Evolutionary conservation across 2,888 invertebrate species (phyloP).

Genomic region (Pandemis corylana): DNA sequence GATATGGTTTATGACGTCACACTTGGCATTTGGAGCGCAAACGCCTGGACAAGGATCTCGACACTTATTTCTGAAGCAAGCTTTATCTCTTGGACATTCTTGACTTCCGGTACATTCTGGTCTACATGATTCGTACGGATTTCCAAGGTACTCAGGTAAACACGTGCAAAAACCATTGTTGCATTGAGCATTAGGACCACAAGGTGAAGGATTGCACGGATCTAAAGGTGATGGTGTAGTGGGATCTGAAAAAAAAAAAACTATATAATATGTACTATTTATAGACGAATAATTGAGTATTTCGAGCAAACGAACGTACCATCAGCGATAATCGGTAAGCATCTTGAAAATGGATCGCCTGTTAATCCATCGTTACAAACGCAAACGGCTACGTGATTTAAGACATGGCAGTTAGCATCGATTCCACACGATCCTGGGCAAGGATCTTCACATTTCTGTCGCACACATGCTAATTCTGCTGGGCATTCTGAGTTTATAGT

Average conservation of each 20-base stretch:
- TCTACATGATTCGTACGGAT: constrained; percentile 88
- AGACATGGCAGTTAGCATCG: constrained; percentile 90
- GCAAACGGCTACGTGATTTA: constrained; percentile 93
- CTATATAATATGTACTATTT: background rate
- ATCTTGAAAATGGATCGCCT: constrained; percentile 93
- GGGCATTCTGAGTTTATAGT: constrained; percentile 92
- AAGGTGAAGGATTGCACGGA: constrained; percentile 89
- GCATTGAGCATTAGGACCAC: constrained; percentile 90
- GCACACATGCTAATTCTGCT: constrained; percentile 90
- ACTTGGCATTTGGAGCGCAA: constrained; percentile 90
- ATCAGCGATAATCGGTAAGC: constrained; percentile 82
- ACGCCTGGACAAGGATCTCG: constrained; percentile 90
- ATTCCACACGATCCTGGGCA: constrained; percentile 93
- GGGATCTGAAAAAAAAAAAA: constrained; percentile 62
- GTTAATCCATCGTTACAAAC: constrained; percentile 90
- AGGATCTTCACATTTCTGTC: constrained; percentile 92
- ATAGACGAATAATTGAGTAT: background rate
- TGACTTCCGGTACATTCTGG: constrained; percentile 90
- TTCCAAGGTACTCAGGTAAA: constrained; percentile 88
- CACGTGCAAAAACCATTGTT: constrained; percentile 89
- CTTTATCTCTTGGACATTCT: constrained; percentile 88
- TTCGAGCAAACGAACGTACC: constrained; percentile 54
- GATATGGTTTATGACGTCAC: constrained; percentile 90
- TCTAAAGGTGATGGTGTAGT: constrained; percentile 74
- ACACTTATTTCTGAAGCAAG: constrained; percentile 90